Base-by-base conservation (phyloP, 2,113 vertebrate species). In the Acanthochromis polyacanthus region DNA sequence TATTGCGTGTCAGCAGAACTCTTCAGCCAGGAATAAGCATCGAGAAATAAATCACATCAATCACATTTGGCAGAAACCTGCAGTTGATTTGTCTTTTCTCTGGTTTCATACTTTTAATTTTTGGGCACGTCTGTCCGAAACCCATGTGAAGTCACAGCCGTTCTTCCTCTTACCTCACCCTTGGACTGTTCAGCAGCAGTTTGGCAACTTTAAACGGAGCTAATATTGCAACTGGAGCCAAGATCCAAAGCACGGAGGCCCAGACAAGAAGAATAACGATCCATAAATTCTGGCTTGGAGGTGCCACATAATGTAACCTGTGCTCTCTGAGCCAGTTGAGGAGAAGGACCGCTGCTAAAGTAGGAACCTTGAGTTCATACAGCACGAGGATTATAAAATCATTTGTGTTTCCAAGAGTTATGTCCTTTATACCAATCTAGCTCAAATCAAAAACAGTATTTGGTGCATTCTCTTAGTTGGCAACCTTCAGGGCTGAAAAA, bases 11-110 rank as follows among this genome's bases (percentile, higher is more conserved):
- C 88, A 91, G 86, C 90, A 87, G 75, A 89, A 86, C 69, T 79
- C 78, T 81, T 86, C 70, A 86, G 81, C 68, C 81, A 82, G 83
- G 57, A 90, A 87, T 76, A 87, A 87, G 78, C 81, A 75, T 59
- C 17, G 61, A 89, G 71, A 82, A 89, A 85, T 83, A 84, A 86
- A 81, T 83, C 48, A 64, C 82, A 90, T 91, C 84, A 85, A 78
- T 90, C 87, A 89, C 67, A 62, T 79, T 71, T 79, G 64, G 64
- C 74, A 80, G 67, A 64, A 71, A 83, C 28, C 16, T 60, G 48
- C 56, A 16, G 36, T 58, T 48, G 73, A 61, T 70, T 65, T 80
- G 32, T 43, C 45, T 56, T 46, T 51, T 75, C 11, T 60, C 66
- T 55, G 40, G 15, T 61, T 61, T 61, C 30, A 74, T 20, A 22